Conservation (phyloP, 2,888 invertebrate genomes). For the Brenthis ino region DNA sequence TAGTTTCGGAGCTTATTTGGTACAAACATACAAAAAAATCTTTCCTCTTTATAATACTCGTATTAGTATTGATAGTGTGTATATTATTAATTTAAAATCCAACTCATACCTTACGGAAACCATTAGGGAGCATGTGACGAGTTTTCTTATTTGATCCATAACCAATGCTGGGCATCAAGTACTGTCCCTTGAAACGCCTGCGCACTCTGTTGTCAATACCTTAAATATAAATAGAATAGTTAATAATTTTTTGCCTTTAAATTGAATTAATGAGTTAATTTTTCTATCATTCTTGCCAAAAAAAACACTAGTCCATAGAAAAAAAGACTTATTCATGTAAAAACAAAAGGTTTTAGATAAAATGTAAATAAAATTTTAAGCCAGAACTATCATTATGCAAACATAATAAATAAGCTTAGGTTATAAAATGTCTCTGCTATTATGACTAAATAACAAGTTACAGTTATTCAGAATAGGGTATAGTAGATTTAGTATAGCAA, state of each 20-base stretch:
- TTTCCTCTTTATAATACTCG: too few relatives aligned
- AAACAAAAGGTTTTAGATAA: conserved; percentile 4
- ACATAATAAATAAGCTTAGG: too few relatives aligned
- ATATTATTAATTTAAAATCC: conserved; percentile 13
- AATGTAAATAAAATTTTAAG: not conserved
- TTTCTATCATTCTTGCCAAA: too few relatives aligned
- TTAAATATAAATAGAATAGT: conserved; percentile 45
- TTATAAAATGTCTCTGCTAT: conserved; percentile 59
- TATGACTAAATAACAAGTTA: conserved; percentile 65
- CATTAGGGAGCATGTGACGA: conserved; percentile 98
- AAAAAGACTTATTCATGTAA: too few relatives aligned
- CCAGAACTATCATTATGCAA: not conserved
- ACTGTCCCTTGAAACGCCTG: conserved; percentile 99
- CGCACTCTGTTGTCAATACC: conserved; percentile 99
- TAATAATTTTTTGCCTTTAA: too few relatives aligned
- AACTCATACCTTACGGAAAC: conserved; percentile 93
- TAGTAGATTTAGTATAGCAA: conserved; percentile 67
- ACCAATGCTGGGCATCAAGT: conserved; percentile 99
- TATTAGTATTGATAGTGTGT: not conserved
- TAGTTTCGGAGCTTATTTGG: too few relatives aligned
- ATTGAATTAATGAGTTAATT: too few relatives aligned
- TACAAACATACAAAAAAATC: too few relatives aligned
- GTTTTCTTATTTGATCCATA: conserved; percentile 98
- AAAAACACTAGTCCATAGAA: too few relatives aligned
- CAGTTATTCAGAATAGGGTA: conserved; percentile 69